A percentile compares a stretch with the other conserved stretches of the same genome.
These are phyloP conservation scores for Ernsta delagoae DNA, from an alignment of 2,888 invertebrate species.

Conservation along the genomic window DNA sequence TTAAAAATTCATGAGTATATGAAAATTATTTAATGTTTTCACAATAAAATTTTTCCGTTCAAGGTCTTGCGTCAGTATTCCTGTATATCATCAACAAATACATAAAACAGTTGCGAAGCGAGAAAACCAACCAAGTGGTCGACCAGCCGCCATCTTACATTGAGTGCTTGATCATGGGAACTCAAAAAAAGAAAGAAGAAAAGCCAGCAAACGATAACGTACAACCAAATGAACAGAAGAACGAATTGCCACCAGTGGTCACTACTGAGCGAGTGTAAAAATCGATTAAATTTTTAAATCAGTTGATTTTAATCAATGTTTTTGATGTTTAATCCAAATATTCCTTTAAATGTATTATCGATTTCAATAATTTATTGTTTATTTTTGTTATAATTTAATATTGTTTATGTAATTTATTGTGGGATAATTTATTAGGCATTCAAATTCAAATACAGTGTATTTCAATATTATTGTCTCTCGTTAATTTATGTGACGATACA, in stretches of 20 bases:
- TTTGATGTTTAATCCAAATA: background rate
- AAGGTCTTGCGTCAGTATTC: conserved; percentile 58
- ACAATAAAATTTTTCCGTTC: too few relatives aligned
- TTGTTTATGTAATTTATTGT: too few relatives aligned
- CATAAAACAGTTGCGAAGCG: conserved; percentile 51
- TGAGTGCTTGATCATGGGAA: conserved; percentile 58
- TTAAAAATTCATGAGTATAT: too few relatives aligned
- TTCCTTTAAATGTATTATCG: too few relatives aligned
- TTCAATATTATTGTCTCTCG: background rate
- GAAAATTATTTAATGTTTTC: too few relatives aligned
- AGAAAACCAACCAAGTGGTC: conserved; percentile 47
- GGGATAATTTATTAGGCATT: too few relatives aligned
- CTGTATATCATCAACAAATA: conserved; percentile 58
- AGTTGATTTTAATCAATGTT: background rate
- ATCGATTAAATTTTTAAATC: background rate
- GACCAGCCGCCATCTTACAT: conserved; percentile 68
- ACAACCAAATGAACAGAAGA: conserved; percentile 44
- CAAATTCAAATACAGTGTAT: too few relatives aligned
- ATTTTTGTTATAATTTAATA: too few relatives aligned
- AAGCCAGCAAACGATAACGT: conserved; percentile 9
- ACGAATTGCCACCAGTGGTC: conserved; percentile 10
- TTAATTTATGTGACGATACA: background rate
- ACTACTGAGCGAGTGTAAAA: conserved; percentile 11
- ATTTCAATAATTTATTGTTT: too few relatives aligned
- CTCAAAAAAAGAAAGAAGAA: conserved; percentile 27